phyloP scores from a whole-genome alignment of 2,888 invertebrate genomes.

The Camptogramma bilineatum region DNA sequence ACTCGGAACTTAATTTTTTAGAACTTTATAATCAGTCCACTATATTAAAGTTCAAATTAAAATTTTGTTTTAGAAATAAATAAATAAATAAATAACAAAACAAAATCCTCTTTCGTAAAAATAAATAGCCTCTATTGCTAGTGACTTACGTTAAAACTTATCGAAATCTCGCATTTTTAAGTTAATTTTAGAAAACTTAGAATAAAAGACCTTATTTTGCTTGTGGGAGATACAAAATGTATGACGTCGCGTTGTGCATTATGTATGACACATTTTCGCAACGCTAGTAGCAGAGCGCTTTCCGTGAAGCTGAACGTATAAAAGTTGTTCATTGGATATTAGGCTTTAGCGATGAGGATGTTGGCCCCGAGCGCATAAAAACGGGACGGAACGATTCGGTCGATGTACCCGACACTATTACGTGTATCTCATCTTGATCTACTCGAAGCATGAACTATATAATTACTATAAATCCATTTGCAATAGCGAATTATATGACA shows the following conservation, averaged over 20 bases:
- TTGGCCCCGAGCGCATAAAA: constrained; percentile 47
- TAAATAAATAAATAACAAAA: too few relatives aligned
- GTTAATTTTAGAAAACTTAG: too few relatives aligned
- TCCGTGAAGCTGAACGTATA: not conserved
- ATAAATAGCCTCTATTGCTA: too few relatives aligned
- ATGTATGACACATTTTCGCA: not conserved
- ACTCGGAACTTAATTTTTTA: too few relatives aligned
- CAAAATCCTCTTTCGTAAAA: not conserved
- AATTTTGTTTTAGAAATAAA: too few relatives aligned
- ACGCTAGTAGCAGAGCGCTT: not conserved
- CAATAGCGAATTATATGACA: constrained; percentile 16
- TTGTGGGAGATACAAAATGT: not conserved
- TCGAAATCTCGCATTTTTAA: too few relatives aligned
- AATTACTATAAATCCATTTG: constrained; percentile 23
- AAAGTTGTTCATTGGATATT: constrained; percentile 12
- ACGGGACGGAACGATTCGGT: constrained; percentile 52
- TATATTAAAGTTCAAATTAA: too few relatives aligned
- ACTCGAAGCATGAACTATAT: constrained; percentile 15
- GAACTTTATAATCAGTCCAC: too few relatives aligned
- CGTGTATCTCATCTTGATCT: constrained; percentile 37
- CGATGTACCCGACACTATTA: constrained; percentile 56
- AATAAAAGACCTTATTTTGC: too few relatives aligned
- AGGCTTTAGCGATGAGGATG: constrained; percentile 49
- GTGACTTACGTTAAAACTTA: too few relatives aligned
- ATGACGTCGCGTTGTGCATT: not conserved